Base-by-base conservation (phyloP, 2,888 invertebrate genomes). In the Frankliniella intonsa region DNA sequence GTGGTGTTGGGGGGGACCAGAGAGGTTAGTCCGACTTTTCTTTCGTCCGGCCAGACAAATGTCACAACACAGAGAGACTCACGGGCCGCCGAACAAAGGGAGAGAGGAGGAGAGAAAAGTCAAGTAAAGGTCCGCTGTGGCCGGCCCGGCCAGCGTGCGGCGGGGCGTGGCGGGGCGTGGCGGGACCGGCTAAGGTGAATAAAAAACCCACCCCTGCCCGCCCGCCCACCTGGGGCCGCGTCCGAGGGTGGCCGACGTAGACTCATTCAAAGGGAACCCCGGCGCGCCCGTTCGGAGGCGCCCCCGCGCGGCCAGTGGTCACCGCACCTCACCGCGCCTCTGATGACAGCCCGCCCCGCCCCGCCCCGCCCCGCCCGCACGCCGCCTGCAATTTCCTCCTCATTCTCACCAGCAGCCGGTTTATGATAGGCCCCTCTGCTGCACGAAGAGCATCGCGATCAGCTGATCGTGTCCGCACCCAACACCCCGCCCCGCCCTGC, bases 31-130 rank as follows among this genome's bases (percentile, higher is more conserved):
- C 62, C 62, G 62, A 62, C 62, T 62, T 62, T n/a, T 62, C 62
- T 62, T 62, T 62, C 22, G 69, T 76, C 69, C 25, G 25, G 69
- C 69, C 69, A 76, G 69, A 76, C 69, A 76, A 76, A 76, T 76
- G 69, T 76, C 69, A 76, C 69, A 76, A 76, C 69, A 76, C 69
- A 25, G n/a, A 69, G n/a, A n/a, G 22, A n/a, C 69, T 7, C 69
- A 22, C 69, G 25, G 9, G 69, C 69, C 69, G 25, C 69, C 69
- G 69, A 22, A 76, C 69, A 76, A 76, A 76, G 19, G 55, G 55
- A 55, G 17, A 12, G 69, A 76, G 25, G 69, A 76, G 25, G 62
- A 62, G 62, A 62, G 62, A 62, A 62, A 62, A 62, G 62, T 55
- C 2, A n/a, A 69, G 69, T 69, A 69, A 69, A 69, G 69, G 69